Evolutionary conservation across 1,140 invertebrate genomes (phyloP).

Genomic region (Drosophila albomicans): DNA sequence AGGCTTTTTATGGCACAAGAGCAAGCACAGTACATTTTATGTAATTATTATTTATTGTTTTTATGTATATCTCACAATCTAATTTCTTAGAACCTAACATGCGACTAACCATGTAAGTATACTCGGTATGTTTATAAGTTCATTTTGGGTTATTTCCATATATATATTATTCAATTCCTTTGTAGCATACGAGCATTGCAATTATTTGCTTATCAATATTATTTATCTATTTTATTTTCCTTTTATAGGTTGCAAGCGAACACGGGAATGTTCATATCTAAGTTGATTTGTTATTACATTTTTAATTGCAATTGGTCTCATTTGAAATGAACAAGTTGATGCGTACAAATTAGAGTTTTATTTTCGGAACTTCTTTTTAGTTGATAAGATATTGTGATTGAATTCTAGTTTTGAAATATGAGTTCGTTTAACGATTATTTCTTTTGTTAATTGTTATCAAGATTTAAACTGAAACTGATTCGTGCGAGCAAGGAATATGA

Average conservation of each 20-base stretch:
- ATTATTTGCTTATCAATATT: constrained; percentile 29
- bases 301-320: constrained; percentile 71
- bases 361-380: constrained; percentile 35
- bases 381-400: constrained; percentile 65
- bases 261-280: constrained; percentile 59
- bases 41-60: constrained; percentile 62
- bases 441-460: constrained; percentile 12
- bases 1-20: constrained; percentile 41
- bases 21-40: constrained; percentile 45
- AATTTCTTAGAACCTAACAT: constrained; percentile 80
- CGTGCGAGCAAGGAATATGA: constrained; percentile 4
- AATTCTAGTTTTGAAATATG: constrained; percentile 55
- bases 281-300: constrained; percentile 52
- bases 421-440: constrained; percentile 36
- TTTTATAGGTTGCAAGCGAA: constrained; percentile 59
- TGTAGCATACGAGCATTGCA: neutral
- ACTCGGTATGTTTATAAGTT: constrained; percentile 52
- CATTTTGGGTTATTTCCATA: constrained; percentile 16
- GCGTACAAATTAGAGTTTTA: constrained; percentile 72
- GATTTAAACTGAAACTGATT: constrained; percentile 13
- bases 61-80: constrained; percentile 66
- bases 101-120: constrained; percentile 81
- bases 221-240: constrained; percentile 16
- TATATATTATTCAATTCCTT: neutral
- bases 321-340: constrained; percentile 49